Evolutionary conservation across 2,797 vertebrate species (phyloP).

Genomic region (Oophaga sylvatica): DNA sequence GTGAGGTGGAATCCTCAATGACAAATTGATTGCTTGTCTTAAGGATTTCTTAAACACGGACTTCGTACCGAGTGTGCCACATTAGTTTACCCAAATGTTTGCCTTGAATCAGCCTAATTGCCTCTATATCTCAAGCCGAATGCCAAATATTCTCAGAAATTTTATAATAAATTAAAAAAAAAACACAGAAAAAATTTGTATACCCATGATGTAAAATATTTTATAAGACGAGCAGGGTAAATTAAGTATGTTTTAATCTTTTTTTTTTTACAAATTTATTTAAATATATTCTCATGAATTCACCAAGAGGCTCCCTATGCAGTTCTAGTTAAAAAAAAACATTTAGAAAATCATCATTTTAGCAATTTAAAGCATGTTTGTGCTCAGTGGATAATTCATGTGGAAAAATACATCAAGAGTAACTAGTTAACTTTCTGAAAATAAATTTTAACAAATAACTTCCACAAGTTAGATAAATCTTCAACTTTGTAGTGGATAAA

Average conservation of each 20-base stretch:
- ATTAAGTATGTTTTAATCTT: conserved; percentile 12
- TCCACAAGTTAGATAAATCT: no score
- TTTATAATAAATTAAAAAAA: background rate
- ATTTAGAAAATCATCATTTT: conserved; percentile 51
- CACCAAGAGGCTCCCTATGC: conserved; percentile 14
- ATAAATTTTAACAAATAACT: no score
- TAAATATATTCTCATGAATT: conserved; percentile 36
- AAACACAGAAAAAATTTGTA: background rate
- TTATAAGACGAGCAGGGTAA: background rate
- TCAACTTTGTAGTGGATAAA: no score
- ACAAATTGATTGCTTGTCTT: no score
- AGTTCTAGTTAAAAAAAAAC: conserved; percentile 37
- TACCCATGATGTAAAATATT: no score
- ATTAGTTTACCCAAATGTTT: background rate
- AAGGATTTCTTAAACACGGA: background rate
- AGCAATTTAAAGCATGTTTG: conserved; percentile 47
- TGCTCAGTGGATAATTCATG: conserved; percentile 47
- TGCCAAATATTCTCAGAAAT: background rate
- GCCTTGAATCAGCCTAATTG: background rate
- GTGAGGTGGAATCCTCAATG: no score
- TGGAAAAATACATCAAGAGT: conserved; percentile 48
- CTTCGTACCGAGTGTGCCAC: background rate
- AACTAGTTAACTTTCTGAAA: conserved; percentile 35
- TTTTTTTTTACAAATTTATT: conserved; percentile 34
- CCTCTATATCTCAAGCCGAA: background rate